Base-by-base conservation (phyloP, 2,113 vertebrate species). In the Hystrix cristata region DNA sequence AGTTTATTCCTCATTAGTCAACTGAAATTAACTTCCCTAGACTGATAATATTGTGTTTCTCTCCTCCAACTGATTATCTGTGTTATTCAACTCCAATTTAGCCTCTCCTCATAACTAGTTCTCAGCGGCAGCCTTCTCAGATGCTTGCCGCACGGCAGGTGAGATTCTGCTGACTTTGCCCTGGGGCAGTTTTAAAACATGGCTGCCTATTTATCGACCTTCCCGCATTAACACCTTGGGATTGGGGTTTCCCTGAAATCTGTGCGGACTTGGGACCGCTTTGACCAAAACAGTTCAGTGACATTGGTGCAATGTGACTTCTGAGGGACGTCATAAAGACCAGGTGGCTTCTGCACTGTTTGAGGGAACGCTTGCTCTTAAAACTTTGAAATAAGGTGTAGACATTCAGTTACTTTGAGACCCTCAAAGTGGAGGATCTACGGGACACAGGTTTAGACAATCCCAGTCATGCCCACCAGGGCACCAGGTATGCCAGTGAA, bases 101-200 rank as follows among this genome's bases (percentile, higher is more conserved):
- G 27, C 18, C 80, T 87, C 48, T 72, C 19, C 38, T 94, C 51
- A 80, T 60, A 90, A 76, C 7, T 15, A n/a, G 46, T 8, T 76
- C 78, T 88, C 43, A 78, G 11, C 25, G 79, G 38, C 46, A 57
- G 10, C 14, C 79, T 85, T 16, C 34, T 71, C 76, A 92, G 48
- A 6, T 92, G 82, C 60, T 94, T 86, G 85, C 85, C 91, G 79
- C n/a, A 67, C 51, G 76, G n/a, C 13, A 65, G 51, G 34, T 21
- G 53, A 48, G 8, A 82, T 78, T 55, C 67, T 67, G 38, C 46
- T 38, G 31, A 23, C n/a, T 95, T 94, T 85, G 23, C 23, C 23
- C 18, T 23, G 14, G n/a, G 25, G 38, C 14, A 13, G 5, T 46
- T 92, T 94, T 67, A 81, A 88, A 92, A 80, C 31, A 69, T 31